Evolutionary conservation across 2,797 vertebrate species (phyloP), one percentile per base, ranked within the genome.

Genomic region (Parotocinclus haroldoi): DNA sequence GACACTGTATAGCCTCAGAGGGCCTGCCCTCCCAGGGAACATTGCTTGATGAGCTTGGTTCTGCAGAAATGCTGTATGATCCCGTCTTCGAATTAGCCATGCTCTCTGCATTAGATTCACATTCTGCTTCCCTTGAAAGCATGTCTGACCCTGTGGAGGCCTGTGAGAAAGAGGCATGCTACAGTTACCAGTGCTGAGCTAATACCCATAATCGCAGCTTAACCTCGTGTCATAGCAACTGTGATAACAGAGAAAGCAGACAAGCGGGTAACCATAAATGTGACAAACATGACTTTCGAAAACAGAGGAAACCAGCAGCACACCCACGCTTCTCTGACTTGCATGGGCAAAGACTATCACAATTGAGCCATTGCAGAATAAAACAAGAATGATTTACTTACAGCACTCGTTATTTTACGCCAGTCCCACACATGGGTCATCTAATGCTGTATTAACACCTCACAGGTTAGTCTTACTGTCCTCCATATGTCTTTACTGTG

Each of bases 111-210:
- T 86, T 83, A 68, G 78, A 71, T 14, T 59, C 81, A 69, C 62
- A 69, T 63, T 80, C 72, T 5, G 60, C 76, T 78, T 70, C 76
- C 80, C 75, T 42, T 10, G 52, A 54, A 0, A 83, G 72, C 77
- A 82, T 80, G 83, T 87, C 88, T 66, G 83, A 84, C 70, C 80
- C 88, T 0, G 91, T 79, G 9, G 91, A 90, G 80, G 71, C 86
- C 96, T 99, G 80, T 49, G 70, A 77, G 62, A 72, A 75, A 78
- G 51, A 82, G 69, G 78, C 66, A 79, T 56, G 71, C 46, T 71
- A 66, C 76, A 17, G 37, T 68, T 67, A 75, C 49, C 27, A 27
- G 27, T 27, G 27, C 27, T 27, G 27, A 58, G 73, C 78, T 74
- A 58, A 66, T 64, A 73, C 58, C 37, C 13, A 63, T 40, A 13